These are phyloP conservation scores for Pangasius djambal DNA, from an alignment of 2,797 vertebrate genomes.

Conservation along the genomic window DNA sequence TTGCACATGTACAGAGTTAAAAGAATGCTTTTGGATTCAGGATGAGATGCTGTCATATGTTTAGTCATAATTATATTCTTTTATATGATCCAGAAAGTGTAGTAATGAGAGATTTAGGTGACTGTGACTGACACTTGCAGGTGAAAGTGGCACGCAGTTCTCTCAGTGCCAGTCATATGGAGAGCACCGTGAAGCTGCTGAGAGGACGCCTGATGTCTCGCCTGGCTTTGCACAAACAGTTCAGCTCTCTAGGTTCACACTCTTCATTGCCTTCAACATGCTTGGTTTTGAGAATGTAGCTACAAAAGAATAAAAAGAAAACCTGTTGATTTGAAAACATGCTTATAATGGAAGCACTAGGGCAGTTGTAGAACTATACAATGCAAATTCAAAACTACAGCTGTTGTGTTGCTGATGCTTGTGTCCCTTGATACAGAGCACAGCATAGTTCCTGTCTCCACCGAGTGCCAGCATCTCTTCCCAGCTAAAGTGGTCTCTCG, in stretches of 20 bases:
- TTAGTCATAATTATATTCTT: background rate
- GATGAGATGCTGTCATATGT: background rate
- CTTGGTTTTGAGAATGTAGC: background rate
- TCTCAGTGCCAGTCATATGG: constrained; percentile 96
- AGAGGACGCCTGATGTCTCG: constrained; percentile 88
- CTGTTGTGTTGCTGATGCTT: background rate
- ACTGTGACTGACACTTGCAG: constrained; percentile 15
- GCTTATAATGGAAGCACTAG: background rate
- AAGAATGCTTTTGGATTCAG: background rate
- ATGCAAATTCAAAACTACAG: background rate
- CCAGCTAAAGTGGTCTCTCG: constrained; percentile 91
- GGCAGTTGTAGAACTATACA: background rate
- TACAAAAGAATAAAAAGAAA: background rate
- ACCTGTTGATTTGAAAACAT: background rate
- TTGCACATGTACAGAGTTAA: background rate
- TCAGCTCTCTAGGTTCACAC: constrained; percentile 86
- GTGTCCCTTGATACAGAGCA: constrained; percentile 80
- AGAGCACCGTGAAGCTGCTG: constrained; percentile 91
- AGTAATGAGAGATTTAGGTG: background rate
- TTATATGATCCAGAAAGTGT: background rate
- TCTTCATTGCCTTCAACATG: background rate
- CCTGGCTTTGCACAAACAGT: constrained; percentile 93
- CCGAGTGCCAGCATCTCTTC: constrained; percentile 91
- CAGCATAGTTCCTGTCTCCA: constrained; percentile 88
- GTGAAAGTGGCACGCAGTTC: constrained; percentile 81